Base-by-base conservation (phyloP, 2,888 invertebrate genomes). In the Yponomeuta malinellus region DNA sequence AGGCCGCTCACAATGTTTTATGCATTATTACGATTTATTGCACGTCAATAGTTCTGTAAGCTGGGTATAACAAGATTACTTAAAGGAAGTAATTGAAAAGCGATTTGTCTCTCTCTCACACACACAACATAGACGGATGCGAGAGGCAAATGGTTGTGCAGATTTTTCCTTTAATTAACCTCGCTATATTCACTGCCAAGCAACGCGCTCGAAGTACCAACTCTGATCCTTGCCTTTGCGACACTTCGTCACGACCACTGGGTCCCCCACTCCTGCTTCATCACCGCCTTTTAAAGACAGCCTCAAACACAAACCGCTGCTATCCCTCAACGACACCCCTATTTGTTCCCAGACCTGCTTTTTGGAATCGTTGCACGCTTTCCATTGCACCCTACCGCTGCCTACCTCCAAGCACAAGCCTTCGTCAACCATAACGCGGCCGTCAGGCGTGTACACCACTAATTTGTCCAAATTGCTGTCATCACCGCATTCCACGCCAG, bases 401-500 rank as follows among this genome's bases (percentile, higher is more conserved):
- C 92, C 92, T 77, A 93, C 93, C 79, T 98, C 97, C 72, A 98
- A 88, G 77, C 98, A 98, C 6, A 97, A 92, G 9, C 96, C 96
- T 82, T 98, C 98, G 79, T 98, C 97, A 0, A 96, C 96, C 96
- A 97, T 97, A 70, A 98, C 88, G 73, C 93, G 93, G 0, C 96
- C 96, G 52, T 94, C 94, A 52, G 92, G 90, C 0, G 95, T 95
- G 85, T 95, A 95, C 3, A 96, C 94, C 76, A 96, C 93, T 89
- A 96, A 93, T 81, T 96, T 96, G 71, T 95, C 93, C 71, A 94
- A 89, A 77, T 93, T 90, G 12, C 93, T 83, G 48, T 94, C 92
- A 33, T 82, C 81, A 63, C 94, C 93, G 81, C 97, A 97, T 23
- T 90, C 83, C 0, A 95, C 94, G 1, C 96, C 87, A 2, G 93